Percentiles rank a stretch among this genome's conserved stretches.
These are phyloP conservation scores for Polylopha cassiicola DNA, from an alignment of 2,888 invertebrate species.

Conservation along the genomic window DNA sequence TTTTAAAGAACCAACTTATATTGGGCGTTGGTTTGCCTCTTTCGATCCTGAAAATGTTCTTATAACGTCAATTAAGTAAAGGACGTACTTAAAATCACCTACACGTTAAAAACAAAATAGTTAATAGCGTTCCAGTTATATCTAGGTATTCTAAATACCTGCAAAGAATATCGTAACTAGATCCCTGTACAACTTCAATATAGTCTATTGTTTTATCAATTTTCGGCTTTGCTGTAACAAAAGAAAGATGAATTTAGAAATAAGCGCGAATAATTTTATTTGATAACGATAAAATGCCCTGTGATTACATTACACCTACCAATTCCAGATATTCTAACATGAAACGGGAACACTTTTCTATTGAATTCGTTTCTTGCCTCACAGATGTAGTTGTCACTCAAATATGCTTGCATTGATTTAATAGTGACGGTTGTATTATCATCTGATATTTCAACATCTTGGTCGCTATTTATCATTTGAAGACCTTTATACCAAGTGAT, in stretches of 20 bases:
- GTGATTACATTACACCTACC: constrained; percentile 27
- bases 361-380: constrained; percentile 31
- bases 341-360: constrained; percentile 27
- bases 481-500: constrained; percentile 38
- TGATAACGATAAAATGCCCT: neutral
- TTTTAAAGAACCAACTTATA: neutral
- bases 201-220: neutral
- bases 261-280: neutral
- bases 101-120: neutral
- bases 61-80: no score
- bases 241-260: neutral
- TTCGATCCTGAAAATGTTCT: neutral
- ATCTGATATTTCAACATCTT: constrained; percentile 29
- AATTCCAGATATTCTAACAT: constrained; percentile 33
- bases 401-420: constrained; percentile 31
- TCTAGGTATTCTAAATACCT: neutral
- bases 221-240: neutral
- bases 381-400: constrained; percentile 36
- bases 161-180: neutral
- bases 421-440: constrained; percentile 35
- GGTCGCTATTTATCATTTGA: constrained; percentile 22
- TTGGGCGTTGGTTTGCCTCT: neutral
- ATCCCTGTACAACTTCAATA: neutral
- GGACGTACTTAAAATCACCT: neutral
- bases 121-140: neutral